phyloP scores from a whole-genome alignment of 1,140 invertebrate species.

The Ceratina australensis region DNA sequence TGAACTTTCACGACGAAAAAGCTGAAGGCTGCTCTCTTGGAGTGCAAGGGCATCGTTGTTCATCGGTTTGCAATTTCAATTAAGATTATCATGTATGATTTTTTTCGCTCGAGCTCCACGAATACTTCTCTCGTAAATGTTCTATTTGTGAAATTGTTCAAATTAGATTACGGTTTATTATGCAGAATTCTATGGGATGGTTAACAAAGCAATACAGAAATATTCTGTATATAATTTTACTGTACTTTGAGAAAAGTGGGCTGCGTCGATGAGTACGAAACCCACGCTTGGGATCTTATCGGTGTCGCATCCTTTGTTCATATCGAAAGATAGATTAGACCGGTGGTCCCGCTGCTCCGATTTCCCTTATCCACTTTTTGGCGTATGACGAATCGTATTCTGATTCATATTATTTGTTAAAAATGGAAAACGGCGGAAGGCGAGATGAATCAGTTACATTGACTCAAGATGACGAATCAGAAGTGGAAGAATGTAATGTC shows the following conservation, averaged over 20 bases:
- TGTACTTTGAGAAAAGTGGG: slow-evolving; percentile 17
- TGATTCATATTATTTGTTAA: slow-evolving; percentile 52
- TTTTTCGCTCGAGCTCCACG: too few species aligned
- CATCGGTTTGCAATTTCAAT: too few species aligned
- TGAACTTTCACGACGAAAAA: too few species aligned
- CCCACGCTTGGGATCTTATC: slow-evolving; percentile 50
- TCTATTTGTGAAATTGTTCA: too few species aligned
- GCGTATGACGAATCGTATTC: slow-evolving; percentile 28
- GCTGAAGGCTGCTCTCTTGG: too few species aligned
- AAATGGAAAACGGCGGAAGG: slow-evolving; percentile 17
- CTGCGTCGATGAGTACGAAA: slow-evolving; percentile 10
- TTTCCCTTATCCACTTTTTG: slow-evolving; percentile 15
- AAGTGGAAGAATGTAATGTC: neutral
- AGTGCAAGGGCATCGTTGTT: too few species aligned
- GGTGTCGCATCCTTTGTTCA: slow-evolving; percentile 41
- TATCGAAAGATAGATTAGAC: slow-evolving; percentile 47
- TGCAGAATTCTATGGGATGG: too few species aligned
- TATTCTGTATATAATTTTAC: neutral
- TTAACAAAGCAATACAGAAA: too few species aligned
- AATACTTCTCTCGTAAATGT: too few species aligned
- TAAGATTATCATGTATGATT: too few species aligned
- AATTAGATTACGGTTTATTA: too few species aligned
- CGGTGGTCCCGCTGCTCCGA: neutral
- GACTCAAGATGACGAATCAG: slow-evolving; percentile 44
- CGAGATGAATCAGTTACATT: slow-evolving; percentile 43